Evolutionary conservation across 2,113 vertebrate genomes (phyloP).

Genomic region (Phalacrocorax pelagicus): DNA sequence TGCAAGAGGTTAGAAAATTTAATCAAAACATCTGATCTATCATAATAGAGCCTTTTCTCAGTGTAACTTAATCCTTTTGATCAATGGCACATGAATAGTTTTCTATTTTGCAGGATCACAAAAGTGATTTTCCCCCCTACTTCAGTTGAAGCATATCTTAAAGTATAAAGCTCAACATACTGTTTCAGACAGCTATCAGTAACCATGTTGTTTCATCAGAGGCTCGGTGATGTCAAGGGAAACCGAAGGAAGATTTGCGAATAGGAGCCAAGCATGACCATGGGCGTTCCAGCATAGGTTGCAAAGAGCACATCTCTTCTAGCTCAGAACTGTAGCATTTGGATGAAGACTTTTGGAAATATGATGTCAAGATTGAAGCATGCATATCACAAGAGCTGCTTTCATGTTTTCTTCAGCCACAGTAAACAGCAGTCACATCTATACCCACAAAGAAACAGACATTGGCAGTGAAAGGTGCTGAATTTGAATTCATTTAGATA

Average conservation of each 20-base stretch:
- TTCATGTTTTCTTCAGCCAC: not conserved
- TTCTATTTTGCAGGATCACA: not conserved
- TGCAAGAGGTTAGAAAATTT: not conserved
- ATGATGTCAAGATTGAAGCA: not conserved
- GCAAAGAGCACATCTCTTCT: not conserved
- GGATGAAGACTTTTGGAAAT: not conserved
- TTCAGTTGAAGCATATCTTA: not conserved
- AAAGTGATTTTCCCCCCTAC: not conserved
- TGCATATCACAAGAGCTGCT: not conserved
- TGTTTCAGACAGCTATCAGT: not conserved
- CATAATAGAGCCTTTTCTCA: not conserved
- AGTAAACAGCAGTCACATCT: not conserved
- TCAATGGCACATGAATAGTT: not conserved
- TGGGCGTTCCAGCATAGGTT: accelerated
- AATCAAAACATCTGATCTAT: not conserved
- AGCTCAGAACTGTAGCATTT: not conserved
- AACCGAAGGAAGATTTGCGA: not conserved
- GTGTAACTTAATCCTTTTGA: not conserved
- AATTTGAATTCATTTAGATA: not conserved
- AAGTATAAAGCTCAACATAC: not conserved
- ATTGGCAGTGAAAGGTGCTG: not conserved
- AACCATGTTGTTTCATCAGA: not conserved
- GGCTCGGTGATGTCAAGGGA: not conserved
- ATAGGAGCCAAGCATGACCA: not conserved
- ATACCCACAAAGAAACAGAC: not conserved